A percentile compares a stretch with the other conserved stretches of the same genome.
Evolutionary conservation across 2,113 vertebrate species (phyloP).

Genomic region (Sinosuthora webbiana): DNA sequence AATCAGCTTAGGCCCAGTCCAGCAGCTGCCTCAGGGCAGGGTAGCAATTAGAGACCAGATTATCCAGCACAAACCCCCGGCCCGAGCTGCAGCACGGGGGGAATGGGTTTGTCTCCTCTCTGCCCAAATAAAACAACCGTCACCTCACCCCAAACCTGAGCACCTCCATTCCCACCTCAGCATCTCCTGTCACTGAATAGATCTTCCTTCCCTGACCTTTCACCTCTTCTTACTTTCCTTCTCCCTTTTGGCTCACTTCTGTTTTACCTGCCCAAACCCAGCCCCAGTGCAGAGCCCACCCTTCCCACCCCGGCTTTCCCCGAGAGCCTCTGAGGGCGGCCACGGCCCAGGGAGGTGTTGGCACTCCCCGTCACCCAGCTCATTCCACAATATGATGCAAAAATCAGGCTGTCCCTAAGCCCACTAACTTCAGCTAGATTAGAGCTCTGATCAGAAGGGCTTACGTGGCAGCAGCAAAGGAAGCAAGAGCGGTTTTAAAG

Average conservation of each 20-base stretch:
- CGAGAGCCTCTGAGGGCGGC: accelerated
- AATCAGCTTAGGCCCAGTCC: conserved; percentile 39
- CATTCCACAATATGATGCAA: accelerated
- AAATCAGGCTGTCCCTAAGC: not conserved
- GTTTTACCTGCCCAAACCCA: not conserved
- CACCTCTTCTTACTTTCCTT: not conserved
- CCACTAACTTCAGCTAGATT: not conserved
- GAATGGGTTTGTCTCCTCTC: not conserved
- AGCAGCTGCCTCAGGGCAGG: conserved; percentile 53
- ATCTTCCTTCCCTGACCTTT: not conserved
- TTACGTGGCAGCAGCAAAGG: not conserved
- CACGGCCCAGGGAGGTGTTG: not conserved
- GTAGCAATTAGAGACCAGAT: conserved; percentile 48
- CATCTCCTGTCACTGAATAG: accelerated
- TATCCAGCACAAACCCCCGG: not conserved
- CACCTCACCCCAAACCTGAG: not conserved
- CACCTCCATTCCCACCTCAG: not conserved
- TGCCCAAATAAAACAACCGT: not conserved
- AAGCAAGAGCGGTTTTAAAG: not conserved
- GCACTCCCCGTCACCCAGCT: not conserved
- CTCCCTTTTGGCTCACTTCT: not conserved
- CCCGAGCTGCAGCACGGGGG: not conserved
- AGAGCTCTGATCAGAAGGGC: conserved; percentile 11
- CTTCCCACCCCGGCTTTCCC: not conserved
- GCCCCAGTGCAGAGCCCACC: not conserved